Evolutionary conservation across 2,113 vertebrate genomes (phyloP).

Genomic region (Heptranchias perlo): DNA sequence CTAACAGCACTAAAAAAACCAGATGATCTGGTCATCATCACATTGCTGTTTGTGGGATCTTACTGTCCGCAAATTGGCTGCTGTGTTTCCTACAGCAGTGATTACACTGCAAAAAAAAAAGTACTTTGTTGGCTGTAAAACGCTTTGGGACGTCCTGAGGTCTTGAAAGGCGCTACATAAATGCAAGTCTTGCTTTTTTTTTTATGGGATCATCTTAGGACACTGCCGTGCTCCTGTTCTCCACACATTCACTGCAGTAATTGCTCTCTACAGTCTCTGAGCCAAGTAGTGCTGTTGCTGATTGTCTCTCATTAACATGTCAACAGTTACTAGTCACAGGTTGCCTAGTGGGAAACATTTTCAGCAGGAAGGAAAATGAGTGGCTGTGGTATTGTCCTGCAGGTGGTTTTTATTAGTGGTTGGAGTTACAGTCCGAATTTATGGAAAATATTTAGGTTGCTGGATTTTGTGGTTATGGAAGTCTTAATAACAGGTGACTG

Average conservation of each 20-base stretch:
- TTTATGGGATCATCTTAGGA: not conserved
- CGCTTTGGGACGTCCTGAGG: not conserved
- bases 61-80: no score
- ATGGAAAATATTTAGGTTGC: constrained; percentile 25
- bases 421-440: not conserved
- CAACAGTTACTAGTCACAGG: not conserved
- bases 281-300: not conserved
- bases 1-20: not conserved
- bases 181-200: not conserved
- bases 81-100: no score
- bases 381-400: not conserved
- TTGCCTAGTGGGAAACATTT: not conserved
- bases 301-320: not conserved
- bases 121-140: not conserved
- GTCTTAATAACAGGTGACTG: not conserved
- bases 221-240: no score
- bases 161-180: not conserved
- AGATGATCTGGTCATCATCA: not conserved
- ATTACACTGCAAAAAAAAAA: no score
- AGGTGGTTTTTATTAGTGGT: constrained; percentile 1
- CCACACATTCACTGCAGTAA: not conserved
- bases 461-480: not conserved
- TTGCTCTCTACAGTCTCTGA: not conserved
- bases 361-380: not conserved
- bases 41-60: not conserved